Evolutionary conservation across 92 coral and sea anemone genomes (phyloP).

Genomic region (Actinernus sp.): DNA sequence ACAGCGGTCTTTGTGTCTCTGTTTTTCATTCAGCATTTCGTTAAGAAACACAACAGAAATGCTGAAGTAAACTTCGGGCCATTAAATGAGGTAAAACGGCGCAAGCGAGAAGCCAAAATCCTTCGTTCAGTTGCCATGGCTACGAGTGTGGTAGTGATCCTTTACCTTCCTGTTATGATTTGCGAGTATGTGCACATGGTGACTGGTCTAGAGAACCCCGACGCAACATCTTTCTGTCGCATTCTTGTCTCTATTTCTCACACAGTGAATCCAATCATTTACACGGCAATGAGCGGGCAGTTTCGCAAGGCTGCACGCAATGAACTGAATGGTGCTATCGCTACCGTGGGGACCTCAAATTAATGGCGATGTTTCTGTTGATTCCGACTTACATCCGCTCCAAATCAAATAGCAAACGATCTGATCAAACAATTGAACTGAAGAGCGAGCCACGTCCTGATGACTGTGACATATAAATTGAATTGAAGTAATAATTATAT

Average conservation of each 20-base stretch:
- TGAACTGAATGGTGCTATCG: too few relatives aligned
- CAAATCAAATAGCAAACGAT: too few relatives aligned
- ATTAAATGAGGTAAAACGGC: not conserved
- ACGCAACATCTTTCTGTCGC: not conserved
- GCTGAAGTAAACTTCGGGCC: not conserved
- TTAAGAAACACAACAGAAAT: not conserved
- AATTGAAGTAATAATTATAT: too few relatives aligned
- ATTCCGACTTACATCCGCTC: too few relatives aligned
- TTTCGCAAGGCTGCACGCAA: slow-evolving; percentile 1
- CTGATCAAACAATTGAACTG: too few relatives aligned
- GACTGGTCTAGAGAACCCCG: not conserved
- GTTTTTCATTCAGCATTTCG: not conserved
- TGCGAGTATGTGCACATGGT: not conserved
- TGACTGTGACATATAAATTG: too few relatives aligned
- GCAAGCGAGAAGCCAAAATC: not conserved
- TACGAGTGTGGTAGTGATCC: not conserved
- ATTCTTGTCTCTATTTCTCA: not conserved
- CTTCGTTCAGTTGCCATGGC: not conserved
- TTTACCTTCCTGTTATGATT: not conserved
- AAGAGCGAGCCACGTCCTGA: too few relatives aligned
- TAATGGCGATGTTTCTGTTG: too few relatives aligned
- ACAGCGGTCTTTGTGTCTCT: not conserved
- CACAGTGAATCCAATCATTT: not conserved
- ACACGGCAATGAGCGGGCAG: slow-evolving; percentile 7
- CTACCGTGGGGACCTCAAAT: too few relatives aligned